Evolutionary conservation across 30 jellyfish, hydroid and myxozoan genomes (phyloP).

Genomic region (Clytia hemisphaerica): DNA sequence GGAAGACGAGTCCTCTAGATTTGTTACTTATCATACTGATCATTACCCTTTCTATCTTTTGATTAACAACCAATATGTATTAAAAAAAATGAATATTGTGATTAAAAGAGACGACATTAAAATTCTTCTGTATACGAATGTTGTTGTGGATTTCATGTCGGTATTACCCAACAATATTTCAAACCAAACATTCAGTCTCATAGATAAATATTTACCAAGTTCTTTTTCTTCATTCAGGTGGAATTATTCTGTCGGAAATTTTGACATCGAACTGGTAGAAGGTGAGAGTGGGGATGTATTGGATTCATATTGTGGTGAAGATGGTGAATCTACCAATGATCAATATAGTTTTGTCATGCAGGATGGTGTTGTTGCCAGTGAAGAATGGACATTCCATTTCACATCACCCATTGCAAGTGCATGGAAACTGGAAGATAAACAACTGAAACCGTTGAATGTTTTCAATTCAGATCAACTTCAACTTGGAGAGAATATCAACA

Average conservation of each 20-base stretch:
- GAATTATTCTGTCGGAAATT: slow-evolving; percentile 88
- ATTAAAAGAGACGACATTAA: not conserved
- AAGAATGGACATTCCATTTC: slow-evolving; percentile 57
- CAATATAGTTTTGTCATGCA: slow-evolving; percentile 48
- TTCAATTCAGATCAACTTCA: too few species aligned
- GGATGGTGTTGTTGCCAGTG: slow-evolving; percentile 53
- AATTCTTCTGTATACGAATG: not conserved
- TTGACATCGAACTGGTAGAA: slow-evolving; percentile 63
- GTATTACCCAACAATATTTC: too few species aligned
- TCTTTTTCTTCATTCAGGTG: slow-evolving; percentile 42
- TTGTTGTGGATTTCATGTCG: too few species aligned
- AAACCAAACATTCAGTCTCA: too few species aligned
- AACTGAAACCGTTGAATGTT: slow-evolving; percentile 53
- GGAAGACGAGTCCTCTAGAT: not conserved
- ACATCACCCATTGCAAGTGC: slow-evolving; percentile 81
- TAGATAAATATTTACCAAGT: not conserved
- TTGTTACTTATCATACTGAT: not conserved
- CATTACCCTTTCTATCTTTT: not conserved
- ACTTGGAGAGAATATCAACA: too few species aligned
- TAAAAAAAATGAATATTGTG: too few species aligned
- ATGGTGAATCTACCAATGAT: not conserved
- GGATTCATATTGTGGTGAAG: too few species aligned
- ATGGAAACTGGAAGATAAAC: slow-evolving; percentile 57
- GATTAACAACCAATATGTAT: too few species aligned
- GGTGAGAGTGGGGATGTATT: slow-evolving; percentile 9